Percentiles rank a stretch among this genome's conserved stretches.
These are phyloP conservation scores for Calliphora vicina DNA, from an alignment of 1,140 invertebrate species.

Conservation along the genomic window DNA sequence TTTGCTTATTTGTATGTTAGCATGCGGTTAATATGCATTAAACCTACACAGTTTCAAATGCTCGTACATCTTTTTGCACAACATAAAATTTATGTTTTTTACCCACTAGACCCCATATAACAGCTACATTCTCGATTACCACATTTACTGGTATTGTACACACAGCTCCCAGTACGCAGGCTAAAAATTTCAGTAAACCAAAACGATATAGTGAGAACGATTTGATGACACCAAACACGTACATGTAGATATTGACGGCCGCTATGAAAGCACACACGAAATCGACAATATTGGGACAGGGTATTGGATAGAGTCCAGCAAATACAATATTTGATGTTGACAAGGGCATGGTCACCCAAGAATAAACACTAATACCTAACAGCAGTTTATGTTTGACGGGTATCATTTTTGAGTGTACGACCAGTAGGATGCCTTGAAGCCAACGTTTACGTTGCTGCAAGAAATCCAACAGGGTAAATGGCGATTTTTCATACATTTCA, in stretches of 20 bases:
- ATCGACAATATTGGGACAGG: constrained; percentile 83
- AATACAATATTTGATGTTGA: constrained; percentile 89
- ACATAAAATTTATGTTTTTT: constrained; percentile 96
- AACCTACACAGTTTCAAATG: constrained; percentile 52
- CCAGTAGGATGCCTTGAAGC: constrained; percentile 95
- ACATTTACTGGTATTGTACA: constrained; percentile 91
- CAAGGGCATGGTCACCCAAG: constrained; percentile 94
- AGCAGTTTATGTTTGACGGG: constrained; percentile 84
- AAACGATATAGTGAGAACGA: constrained; percentile 90
- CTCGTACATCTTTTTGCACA: constrained; percentile 87
- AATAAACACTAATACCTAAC: constrained; percentile 89
- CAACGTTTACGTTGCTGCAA: constrained; percentile 95
- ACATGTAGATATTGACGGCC: constrained; percentile 94
- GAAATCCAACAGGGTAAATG: constrained; percentile 94
- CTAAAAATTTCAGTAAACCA: constrained; percentile 78
- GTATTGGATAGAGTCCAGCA: constrained; percentile 85
- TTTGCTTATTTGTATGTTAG: neutral
- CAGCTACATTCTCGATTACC: constrained; percentile 92
- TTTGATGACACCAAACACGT: constrained; percentile 94
- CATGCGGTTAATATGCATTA: neutral
- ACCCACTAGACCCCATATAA: constrained; percentile 90
- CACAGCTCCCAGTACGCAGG: constrained; percentile 85
- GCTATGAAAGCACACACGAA: constrained; percentile 88
- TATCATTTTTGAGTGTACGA: constrained; percentile 89
- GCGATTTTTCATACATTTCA: constrained; percentile 98